These are phyloP conservation scores for Ceratosolen fusciceps DNA, from an alignment of 1,140 invertebrate genomes.

Conservation along the genomic window DNA sequence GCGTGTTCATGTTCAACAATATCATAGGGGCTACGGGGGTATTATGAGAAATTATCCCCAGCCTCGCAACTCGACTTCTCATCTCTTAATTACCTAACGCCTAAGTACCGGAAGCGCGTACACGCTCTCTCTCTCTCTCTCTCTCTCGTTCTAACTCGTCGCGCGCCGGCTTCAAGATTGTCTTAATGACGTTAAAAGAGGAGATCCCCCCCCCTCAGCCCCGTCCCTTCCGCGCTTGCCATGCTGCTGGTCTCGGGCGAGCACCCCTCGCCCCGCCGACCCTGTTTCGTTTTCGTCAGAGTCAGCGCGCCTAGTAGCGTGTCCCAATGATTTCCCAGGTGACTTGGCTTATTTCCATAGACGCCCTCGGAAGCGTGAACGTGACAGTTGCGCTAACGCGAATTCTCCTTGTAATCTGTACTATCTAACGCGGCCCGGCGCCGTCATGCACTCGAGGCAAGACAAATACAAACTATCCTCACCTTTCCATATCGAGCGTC, in stretches of 20 bases:
- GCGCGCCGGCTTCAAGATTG: conserved; percentile 16
- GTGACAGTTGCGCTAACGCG: neutral
- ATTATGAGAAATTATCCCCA: too few relatives aligned
- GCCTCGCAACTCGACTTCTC: too few relatives aligned
- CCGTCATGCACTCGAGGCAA: neutral
- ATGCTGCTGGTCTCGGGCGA: neutral
- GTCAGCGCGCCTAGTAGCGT: neutral
- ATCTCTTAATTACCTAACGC: too few relatives aligned
- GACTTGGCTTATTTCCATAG: conserved; percentile 23
- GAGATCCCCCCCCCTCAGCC: neutral
- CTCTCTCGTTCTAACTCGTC: neutral
- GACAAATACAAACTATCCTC: neutral
- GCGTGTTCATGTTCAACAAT: too few relatives aligned
- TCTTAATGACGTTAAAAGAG: conserved; percentile 40
- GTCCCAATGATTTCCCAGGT: conserved; percentile 38
- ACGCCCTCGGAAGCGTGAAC: too few relatives aligned
- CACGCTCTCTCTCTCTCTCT: neutral
- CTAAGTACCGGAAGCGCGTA: too few relatives aligned
- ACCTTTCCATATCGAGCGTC: neutral
- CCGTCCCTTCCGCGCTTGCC: neutral
- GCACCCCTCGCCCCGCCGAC: neutral
- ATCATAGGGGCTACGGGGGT: too few relatives aligned
- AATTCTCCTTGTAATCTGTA: conserved; percentile 13
- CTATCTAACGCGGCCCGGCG: neutral
- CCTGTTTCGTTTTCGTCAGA: neutral